These are phyloP conservation scores for Volucella zonaria DNA, from an alignment of 2,888 invertebrate species.

Conservation along the genomic window DNA sequence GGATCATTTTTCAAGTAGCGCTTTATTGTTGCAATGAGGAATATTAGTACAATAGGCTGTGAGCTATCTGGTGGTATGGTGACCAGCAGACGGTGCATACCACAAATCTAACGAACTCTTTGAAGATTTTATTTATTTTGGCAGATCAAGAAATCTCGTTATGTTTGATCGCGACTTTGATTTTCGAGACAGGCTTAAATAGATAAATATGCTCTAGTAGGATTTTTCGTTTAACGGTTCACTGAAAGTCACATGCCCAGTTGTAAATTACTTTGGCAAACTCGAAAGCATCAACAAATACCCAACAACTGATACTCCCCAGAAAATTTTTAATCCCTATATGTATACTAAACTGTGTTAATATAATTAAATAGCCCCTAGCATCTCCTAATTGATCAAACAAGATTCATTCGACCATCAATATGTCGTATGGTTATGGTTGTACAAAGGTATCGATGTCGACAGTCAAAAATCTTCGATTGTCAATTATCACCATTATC, in stretches of 20 bases:
- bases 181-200: no score
- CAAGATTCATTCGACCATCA: background rate
- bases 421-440: background rate
- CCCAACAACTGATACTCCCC: background rate
- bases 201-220: no score
- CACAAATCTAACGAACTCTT: no score
- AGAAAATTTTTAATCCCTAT: background rate
- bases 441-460: background rate
- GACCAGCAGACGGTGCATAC: no score
- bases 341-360: constrained; percentile 2
- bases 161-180: no score
- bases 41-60: no score
- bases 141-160: no score
- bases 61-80: no score
- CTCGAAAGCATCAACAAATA: background rate
- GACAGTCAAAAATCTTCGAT: constrained; percentile 5
- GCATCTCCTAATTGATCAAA: constrained; percentile 18
- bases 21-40: no score
- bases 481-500: constrained; percentile 29
- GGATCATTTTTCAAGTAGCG: no score
- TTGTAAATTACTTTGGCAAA: background rate
- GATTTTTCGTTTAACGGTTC: no score
- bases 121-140: no score
- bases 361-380: constrained; percentile 20
- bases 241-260: background rate